These are phyloP conservation scores for Aquatica leii DNA, from an alignment of 2,888 invertebrate species.

Conservation along the genomic window DNA sequence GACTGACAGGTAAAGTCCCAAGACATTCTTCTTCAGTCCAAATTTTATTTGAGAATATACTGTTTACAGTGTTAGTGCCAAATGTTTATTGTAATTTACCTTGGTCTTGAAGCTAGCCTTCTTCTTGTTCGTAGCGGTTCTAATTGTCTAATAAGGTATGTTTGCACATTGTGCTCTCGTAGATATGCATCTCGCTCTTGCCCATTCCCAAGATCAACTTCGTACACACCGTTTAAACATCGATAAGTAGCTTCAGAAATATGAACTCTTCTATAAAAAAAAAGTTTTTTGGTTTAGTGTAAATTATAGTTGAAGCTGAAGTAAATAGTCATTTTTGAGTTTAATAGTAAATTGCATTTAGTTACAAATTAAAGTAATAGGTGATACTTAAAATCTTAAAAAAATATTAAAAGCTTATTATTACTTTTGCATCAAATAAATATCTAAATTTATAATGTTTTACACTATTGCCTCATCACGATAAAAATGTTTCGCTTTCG, in stretches of 20 bases:
- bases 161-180: conserved; percentile 84
- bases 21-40: conserved; percentile 57
- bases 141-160: conserved; percentile 85
- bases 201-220: conserved; percentile 93
- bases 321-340: too few relatives aligned
- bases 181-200: conserved; percentile 84
- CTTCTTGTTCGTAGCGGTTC: conserved; percentile 74
- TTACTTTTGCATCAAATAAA: too few relatives aligned
- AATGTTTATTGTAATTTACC: conserved; percentile 48
- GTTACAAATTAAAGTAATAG: too few relatives aligned
- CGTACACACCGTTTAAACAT: conserved; percentile 87
- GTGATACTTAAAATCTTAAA: too few relatives aligned
- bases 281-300: conserved; percentile 19
- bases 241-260: conserved; percentile 90
- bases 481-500: too few relatives aligned
- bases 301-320: too few relatives aligned
- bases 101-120: conserved; percentile 62
- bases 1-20: conserved; percentile 57
- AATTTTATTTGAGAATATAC: conserved; percentile 59
- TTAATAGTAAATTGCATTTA: too few relatives aligned
- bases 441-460: too few relatives aligned
- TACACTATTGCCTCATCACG: too few relatives aligned
- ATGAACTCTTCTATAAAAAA: conserved; percentile 83
- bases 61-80: conserved; percentile 38
- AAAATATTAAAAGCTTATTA: too few relatives aligned